Evolutionary conservation across 2,797 vertebrate genomes (phyloP), one percentile per base, ranked within the genome.

Genomic region (Neopelma chrysocephalum): DNA sequence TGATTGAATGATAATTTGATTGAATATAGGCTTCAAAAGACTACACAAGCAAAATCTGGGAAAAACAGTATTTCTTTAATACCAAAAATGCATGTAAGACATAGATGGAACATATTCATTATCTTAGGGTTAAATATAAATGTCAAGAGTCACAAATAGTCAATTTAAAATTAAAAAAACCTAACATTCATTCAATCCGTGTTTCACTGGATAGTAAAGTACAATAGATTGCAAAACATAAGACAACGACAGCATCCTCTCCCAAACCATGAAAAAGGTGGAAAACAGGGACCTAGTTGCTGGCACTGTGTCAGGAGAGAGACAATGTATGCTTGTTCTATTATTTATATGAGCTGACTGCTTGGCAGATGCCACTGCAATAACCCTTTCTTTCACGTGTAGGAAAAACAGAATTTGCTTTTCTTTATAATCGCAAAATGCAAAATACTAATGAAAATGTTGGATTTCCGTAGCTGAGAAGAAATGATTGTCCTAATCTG

Each of bases 311-410:
- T 96, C 96, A 91, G 82, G 32, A 58, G 58, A 96, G 66, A 96
- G 54, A 95, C 95, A 96, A 92, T 94, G 77, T 79, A 89, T 90
- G 68, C 86, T 96, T 98, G 87, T 97, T 97, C 93, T 95, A 54
- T 97, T 97, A 97, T 97, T 97, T 97, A 94, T 96, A 93, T 86
- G 93, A 96, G 95, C 91, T 96, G 95, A 94, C 89, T 97, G 85
- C 84, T 97, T 96, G 96, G 97, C 96, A 96, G 93, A 96, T 97
- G 75, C 95, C 90, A 89, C 56, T 90, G 89, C 81, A 93, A 68
- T 95, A 94, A 96, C 82, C 73, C 60, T 89, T 92, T 94, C 88
- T 96, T 96, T 97, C 69, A 96, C 96, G 54, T 72, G 76, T 9
- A 95, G 72, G 91, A 96, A 97, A 94, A 96, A 79, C 36, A 97